These are phyloP conservation scores for Drosophila nannoptera DNA, from an alignment of 1,140 invertebrate genomes.

Conservation along the genomic window DNA sequence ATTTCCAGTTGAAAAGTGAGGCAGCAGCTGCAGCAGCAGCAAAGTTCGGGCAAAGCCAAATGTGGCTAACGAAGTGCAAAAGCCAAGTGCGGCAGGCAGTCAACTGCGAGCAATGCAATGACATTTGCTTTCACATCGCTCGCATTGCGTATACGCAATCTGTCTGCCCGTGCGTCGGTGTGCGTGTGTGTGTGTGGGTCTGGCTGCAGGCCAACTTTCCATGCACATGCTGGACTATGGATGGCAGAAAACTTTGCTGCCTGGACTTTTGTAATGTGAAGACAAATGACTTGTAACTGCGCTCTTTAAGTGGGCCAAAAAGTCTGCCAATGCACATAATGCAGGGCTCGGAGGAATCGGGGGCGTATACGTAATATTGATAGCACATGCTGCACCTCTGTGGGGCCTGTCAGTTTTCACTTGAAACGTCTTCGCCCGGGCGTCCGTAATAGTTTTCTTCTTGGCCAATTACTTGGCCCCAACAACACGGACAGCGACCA, in stretches of 20 bases:
- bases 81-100: conserved; percentile 10
- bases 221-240: background rate
- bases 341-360: background rate
- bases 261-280: conserved; percentile 32
- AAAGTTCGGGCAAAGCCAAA: conserved; percentile 26
- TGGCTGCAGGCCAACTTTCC: conserved; percentile 10
- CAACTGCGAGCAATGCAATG: background rate
- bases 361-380: conserved; percentile 57
- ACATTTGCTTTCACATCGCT: conserved; percentile 5
- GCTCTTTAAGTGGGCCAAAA: conserved; percentile 1
- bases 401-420: too few relatives aligned
- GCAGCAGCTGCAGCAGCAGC: background rate
- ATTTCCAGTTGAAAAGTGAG: conserved; percentile 2
- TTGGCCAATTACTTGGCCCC: conserved; percentile 33
- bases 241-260: conserved; percentile 13
- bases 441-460: conserved; percentile 22
- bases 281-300: conserved; percentile 38
- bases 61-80: conserved; percentile 31
- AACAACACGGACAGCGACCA: conserved; percentile 20
- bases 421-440: conserved; percentile 11
- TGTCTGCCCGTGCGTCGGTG: conserved; percentile 4
- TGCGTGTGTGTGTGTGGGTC: background rate
- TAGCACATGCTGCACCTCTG: conserved; percentile 5
- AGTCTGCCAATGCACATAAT: background rate
- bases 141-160: conserved; percentile 38